Conservation (phyloP, 2,888 invertebrate species). For the Drosophila setosimentum region DNA sequence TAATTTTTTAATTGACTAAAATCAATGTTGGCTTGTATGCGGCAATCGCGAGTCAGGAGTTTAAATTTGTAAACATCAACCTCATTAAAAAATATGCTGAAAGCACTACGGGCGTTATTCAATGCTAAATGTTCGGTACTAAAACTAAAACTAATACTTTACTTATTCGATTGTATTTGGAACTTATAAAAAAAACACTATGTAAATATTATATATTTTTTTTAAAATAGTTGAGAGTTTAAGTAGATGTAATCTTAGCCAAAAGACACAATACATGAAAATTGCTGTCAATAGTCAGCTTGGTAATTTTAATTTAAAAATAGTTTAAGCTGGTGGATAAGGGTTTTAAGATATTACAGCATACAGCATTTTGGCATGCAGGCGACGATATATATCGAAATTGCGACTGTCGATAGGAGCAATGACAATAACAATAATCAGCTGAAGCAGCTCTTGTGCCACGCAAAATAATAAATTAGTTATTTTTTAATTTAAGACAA, state of each 20-base stretch:
- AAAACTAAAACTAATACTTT: background rate
- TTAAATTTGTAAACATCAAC: background rate
- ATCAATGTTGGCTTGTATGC: background rate
- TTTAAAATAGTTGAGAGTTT: background rate
- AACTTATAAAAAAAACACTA: background rate
- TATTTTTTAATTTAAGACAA: constrained; percentile 51
- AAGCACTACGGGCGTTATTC: background rate
- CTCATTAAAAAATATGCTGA: background rate
- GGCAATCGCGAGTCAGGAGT: background rate
- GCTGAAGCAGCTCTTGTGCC: constrained; percentile 74
- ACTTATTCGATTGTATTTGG: background rate
- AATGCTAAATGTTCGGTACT: background rate
- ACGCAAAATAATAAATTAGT: constrained; percentile 70
- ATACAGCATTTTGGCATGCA: constrained; percentile 35
- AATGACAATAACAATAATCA: constrained; percentile 76
- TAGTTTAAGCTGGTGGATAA: background rate
- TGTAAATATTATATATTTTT: background rate
- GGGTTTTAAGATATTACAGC: constrained; percentile 12
- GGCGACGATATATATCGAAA: constrained; percentile 30
- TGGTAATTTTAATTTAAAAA: background rate
- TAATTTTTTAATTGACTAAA: background rate
- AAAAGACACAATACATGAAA: background rate
- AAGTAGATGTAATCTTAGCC: background rate
- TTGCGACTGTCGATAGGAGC: constrained; percentile 40
- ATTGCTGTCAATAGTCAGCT: background rate